Evolutionary conservation across 92 coral and sea anemone genomes (phyloP).

Genomic region (Umimayanthus chanpuru): DNA sequence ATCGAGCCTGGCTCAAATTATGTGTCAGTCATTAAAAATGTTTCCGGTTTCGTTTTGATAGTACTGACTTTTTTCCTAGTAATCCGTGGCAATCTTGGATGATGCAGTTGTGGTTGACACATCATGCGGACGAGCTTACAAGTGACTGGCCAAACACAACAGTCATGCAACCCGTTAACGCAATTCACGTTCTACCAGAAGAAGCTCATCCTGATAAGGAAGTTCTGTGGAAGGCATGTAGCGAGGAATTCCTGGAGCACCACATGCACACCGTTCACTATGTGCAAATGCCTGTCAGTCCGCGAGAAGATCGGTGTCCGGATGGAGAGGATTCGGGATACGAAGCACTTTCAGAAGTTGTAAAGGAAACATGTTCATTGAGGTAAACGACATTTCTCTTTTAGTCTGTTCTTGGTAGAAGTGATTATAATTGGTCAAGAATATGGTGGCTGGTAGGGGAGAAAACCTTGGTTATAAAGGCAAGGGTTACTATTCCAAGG

Average conservation of each 20-base stretch:
- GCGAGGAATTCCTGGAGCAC: neutral
- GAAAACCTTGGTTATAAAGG: no score
- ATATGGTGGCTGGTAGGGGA: no score
- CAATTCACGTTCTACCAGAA: neutral
- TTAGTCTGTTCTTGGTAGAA: no score
- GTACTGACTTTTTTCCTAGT: neutral
- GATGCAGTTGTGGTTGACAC: constrained; percentile 15
- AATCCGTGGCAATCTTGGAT: constrained; percentile 29
- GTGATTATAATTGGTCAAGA: no score
- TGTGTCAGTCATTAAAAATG: no score
- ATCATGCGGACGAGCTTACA: neutral
- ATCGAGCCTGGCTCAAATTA: no score
- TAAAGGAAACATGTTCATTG: no score
- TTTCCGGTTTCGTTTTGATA: no score
- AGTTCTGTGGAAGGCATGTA: neutral
- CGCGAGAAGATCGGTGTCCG: neutral
- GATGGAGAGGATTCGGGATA: neutral
- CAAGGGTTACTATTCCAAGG: no score
- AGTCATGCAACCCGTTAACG: constrained; percentile 20
- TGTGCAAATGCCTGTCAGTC: neutral
- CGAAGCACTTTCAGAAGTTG: neutral
- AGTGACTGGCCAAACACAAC: constrained; percentile 10
- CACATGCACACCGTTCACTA: constrained; percentile 16
- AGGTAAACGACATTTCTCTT: no score
- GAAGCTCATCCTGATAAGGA: neutral